Base-by-base conservation (phyloP, 1,140 invertebrate genomes). In the Papilio glaucus region DNA sequence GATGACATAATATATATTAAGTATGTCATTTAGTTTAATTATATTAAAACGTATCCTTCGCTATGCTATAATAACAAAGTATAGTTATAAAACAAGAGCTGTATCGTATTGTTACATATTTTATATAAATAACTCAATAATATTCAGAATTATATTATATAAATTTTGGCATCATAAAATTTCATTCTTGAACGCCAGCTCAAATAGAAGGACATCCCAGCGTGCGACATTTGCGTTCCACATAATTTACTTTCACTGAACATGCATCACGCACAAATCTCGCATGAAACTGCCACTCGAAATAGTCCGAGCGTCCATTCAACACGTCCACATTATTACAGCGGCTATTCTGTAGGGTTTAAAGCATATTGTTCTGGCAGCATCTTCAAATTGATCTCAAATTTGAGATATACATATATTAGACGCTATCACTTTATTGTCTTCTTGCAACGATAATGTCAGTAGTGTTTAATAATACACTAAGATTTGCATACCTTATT, bases 211-310 rank as follows among this genome's bases (percentile, higher is more conserved):
- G 42, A 69, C 67, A 15, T 39, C 24, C 12, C 65, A 13, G 26
- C 49, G 18, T 49, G 39, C 65, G 42, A 53, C 67, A 53, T n/a
- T 2, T 15, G 67, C 67, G 67, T 69, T 49, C 42, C 67, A 53
- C 67, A 69, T 69, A 69, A 69, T 69, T 69, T 69, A 53, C 67
- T 69, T 49, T 69, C 67, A 69, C 67, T 69, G 67, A 49, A 26
- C 26, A 49, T 69, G 42, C 41, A 69, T 69, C 67, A 69, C 38
- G 63, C 29, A 49, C 67, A 37, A 37, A 49, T 69, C 67, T 69
- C 45, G 29, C 67, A 69, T 37, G 26, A 69, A 69, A 69, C 67
- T 69, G 42, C 29, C 26, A 33, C 67, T 53, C 26, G 26, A 53
- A 69, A 69, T 69, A 69, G 67, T 42, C 26, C 21, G 49, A 10